Percentiles rank a stretch among this genome's conserved stretches.
Conservation (phyloP, 2,113 vertebrate genomes). For the Megaceryle torquata region DNA sequence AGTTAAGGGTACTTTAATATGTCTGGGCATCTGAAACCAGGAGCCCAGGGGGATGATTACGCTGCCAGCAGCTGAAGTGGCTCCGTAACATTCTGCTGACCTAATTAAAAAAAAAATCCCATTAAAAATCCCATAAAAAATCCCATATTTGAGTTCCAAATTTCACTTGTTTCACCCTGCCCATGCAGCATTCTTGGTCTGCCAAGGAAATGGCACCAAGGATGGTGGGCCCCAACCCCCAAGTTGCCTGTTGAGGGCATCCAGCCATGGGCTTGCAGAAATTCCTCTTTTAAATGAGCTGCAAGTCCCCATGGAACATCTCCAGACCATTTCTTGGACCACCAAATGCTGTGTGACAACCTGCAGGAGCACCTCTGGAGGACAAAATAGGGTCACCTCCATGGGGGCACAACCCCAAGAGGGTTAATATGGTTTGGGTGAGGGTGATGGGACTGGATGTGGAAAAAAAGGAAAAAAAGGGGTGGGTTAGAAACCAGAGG, state of each 20-base stretch:
- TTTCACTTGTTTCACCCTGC: background rate
- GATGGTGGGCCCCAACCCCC: no score
- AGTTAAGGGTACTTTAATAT: background rate
- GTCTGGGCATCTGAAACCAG: background rate
- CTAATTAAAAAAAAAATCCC: background rate
- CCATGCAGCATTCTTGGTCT: background rate
- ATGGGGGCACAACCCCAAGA: background rate
- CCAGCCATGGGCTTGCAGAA: accelerated
- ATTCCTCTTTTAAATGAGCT: background rate
- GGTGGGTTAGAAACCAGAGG: background rate
- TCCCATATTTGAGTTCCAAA: background rate
- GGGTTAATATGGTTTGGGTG: accelerated
- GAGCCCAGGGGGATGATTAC: background rate
- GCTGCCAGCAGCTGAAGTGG: background rate
- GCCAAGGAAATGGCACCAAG: background rate
- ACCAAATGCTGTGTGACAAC: background rate
- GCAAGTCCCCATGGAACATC: accelerated
- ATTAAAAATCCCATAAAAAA: no score
- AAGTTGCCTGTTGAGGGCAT: background rate
- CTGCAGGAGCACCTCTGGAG: background rate
- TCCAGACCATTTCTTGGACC: background rate
- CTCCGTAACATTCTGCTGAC: background rate
- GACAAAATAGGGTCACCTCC: background rate
- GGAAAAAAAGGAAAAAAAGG: background rate
- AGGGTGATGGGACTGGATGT: background rate